Evolutionary conservation across 2,113 vertebrate genomes (phyloP).

Genomic region (Panthera leo): DNA sequence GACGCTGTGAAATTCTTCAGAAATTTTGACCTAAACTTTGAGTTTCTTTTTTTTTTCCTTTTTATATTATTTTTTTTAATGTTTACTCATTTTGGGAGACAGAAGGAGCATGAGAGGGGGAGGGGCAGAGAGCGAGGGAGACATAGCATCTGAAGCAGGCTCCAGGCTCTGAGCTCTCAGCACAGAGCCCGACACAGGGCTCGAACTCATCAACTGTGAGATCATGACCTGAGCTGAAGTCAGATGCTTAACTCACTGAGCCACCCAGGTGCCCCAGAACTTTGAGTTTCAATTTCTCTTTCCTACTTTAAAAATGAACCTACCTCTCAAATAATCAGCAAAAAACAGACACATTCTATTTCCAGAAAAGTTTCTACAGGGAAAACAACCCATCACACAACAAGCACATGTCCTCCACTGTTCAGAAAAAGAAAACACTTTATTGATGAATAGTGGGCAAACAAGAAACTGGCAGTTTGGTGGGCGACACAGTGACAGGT

Average conservation of each 20-base stretch:
- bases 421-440: constrained; percentile 33
- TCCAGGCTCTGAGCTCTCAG: too few species aligned
- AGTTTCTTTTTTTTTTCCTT: not conserved
- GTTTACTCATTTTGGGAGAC: too few species aligned
- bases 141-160: too few species aligned
- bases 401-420: not conserved
- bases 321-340: not conserved
- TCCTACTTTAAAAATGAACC: not conserved
- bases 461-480: not conserved
- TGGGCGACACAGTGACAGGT: not conserved
- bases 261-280: too few species aligned
- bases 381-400: not conserved
- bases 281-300: not conserved
- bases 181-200: too few species aligned
- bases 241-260: too few species aligned
- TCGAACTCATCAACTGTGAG: too few species aligned
- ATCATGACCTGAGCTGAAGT: too few species aligned
- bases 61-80: too few species aligned
- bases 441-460: not conserved
- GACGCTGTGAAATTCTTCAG: not conserved
- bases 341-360: not conserved
- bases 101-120: too few species aligned
- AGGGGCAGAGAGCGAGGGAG: too few species aligned
- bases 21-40: not conserved
- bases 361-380: not conserved